Evolutionary conservation across 2,113 vertebrate genomes (phyloP).

Genomic region (Chaetops frenatus): DNA sequence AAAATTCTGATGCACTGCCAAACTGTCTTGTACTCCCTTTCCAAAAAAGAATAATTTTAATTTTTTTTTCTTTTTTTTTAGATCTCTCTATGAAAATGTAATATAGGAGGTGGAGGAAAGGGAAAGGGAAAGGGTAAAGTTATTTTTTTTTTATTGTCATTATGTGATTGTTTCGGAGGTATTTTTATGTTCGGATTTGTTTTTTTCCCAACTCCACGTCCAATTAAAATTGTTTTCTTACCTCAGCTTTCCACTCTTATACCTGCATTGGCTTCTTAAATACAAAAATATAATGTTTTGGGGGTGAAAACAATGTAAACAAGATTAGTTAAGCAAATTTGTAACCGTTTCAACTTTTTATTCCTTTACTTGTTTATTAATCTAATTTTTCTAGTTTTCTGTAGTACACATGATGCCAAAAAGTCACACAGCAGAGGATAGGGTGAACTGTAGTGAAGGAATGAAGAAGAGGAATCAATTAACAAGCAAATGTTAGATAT

Average conservation of each 20-base stretch:
- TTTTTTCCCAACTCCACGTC: neutral
- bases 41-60: neutral
- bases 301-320: neutral
- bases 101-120: neutral
- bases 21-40: neutral
- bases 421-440: neutral
- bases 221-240: neutral
- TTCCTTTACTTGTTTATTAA: neutral
- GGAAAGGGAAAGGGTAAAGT: fast-evolving
- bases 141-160: neutral
- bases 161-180: neutral
- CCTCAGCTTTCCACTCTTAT: neutral
- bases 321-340: neutral
- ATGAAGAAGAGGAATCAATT: neutral
- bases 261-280: neutral
- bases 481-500: neutral
- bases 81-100: neutral
- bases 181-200: neutral
- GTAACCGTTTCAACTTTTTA: neutral
- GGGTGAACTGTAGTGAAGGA: neutral
- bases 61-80: neutral
- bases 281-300: neutral
- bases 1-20: neutral
- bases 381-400: neutral
- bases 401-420: fast-evolving